Evolutionary conservation across 2,888 invertebrate species (phyloP).

Genomic region (Orthosia gracilis): DNA sequence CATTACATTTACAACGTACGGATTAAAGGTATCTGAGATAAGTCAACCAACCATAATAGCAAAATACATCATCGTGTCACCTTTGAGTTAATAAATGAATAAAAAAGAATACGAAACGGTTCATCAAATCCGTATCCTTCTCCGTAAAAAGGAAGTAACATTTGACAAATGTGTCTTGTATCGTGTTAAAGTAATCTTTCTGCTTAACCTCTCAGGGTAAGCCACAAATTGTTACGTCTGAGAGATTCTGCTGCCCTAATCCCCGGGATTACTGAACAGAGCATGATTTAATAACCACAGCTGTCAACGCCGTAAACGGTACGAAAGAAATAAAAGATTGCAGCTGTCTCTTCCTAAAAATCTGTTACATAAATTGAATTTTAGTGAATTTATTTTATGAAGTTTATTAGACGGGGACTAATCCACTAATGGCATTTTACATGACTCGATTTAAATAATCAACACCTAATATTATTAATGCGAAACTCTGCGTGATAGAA

Average conservation of each 20-base stretch:
- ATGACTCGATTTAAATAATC: slow-evolving; percentile 5
- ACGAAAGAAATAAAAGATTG: slow-evolving; percentile 48
- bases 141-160: slow-evolving; percentile 37
- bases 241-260: slow-evolving; percentile 76
- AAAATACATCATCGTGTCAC: neutral
- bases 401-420: slow-evolving; percentile 18
- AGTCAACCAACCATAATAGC: neutral
- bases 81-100: slow-evolving; percentile 1
- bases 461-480: too few species aligned
- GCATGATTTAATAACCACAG: slow-evolving; percentile 83
- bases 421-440: neutral
- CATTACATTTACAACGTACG: neutral
- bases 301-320: slow-evolving; percentile 81
- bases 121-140: slow-evolving; percentile 30
- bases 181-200: slow-evolving; percentile 50
- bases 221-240: slow-evolving; percentile 78
- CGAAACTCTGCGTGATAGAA: too few species aligned
- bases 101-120: neutral
- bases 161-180: slow-evolving; percentile 50
- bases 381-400: slow-evolving; percentile 26
- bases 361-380: slow-evolving; percentile 33
- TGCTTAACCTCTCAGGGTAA: slow-evolving; percentile 64
- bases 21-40: neutral
- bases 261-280: slow-evolving; percentile 70
- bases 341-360: slow-evolving; percentile 56